Evolutionary conservation across 2,888 invertebrate genomes (phyloP), one percentile per base, ranked within the genome.

Genomic region (Philhelius pedissequus): DNA sequence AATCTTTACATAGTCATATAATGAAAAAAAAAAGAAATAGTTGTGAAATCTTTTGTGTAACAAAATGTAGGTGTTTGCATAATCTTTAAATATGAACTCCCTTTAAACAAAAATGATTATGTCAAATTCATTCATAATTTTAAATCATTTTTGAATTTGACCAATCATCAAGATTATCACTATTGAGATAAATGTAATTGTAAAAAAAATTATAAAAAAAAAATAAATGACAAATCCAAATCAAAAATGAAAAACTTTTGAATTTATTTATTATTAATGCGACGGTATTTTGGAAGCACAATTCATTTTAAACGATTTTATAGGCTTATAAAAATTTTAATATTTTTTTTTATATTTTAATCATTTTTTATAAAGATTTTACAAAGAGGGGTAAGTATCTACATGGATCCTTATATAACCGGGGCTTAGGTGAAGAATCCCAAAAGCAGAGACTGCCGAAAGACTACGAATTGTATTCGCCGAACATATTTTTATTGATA

Each of bases 1-100:
- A 64, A 77, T 56, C 62, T 69, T 77, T 58, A 5, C 5, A 69
- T 69, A 78, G 73, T 78, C 77, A 73, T 78, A 78, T 7, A 38
- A 27, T 25, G n/a, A n/a, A n/a, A 18, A 25, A 22, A 43, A 45
- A 60, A 43, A 62, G 40, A 71, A 75, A 45, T 74, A 75, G 64
- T 68, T 84, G 80, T 80, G 73, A 75, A 86, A 80, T n/a, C 74
- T 82, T 76, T 75, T 82, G 60, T 76, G 78, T 77, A 69, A 76
- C 62, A 82, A 69, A 76, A 64, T 64, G 45, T 64, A 48, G 69
- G 40, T 81, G 70, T 71, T 80, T 80, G 50, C 58, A 69, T 86
- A 64, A 68, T 82, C 58, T 52, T 76, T 56, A 70, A 73, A 62
- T 45, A 78, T 73, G 43, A 75, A 75, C 69, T 76, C 56, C 77